A percentile compares a stretch with the other conserved stretches of the same genome.
These are phyloP conservation scores for Tolypeutes matacus DNA, from an alignment of 2,797 vertebrate genomes.

Conservation along the genomic window DNA sequence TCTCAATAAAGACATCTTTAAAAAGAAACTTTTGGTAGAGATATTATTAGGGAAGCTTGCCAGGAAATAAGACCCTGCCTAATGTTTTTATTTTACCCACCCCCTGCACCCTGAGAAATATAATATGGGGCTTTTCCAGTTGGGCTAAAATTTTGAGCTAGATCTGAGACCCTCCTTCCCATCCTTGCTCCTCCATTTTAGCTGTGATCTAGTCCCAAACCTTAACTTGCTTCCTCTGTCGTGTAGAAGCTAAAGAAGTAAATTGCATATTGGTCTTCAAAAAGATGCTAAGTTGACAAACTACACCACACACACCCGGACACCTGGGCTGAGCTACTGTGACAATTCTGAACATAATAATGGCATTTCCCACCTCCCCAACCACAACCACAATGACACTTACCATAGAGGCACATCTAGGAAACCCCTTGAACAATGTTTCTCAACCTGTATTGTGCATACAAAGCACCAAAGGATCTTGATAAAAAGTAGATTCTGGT, in stretches of 20 bases:
- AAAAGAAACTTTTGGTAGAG: neutral
- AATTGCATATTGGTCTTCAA: neutral
- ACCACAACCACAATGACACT: neutral
- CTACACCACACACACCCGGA: neutral
- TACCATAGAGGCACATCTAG: neutral
- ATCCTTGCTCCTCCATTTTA: neutral
- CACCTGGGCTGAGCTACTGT: neutral
- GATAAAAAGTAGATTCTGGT: neutral
- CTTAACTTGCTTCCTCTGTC: neutral
- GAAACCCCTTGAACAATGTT: neutral
- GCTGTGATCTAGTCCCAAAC: neutral
- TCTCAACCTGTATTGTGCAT: neutral
- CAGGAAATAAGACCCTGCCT: neutral
- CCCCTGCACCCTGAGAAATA: neutral
- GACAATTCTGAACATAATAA: neutral
- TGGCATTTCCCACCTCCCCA: neutral
- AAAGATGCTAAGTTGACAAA: neutral
- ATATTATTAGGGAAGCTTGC: neutral
- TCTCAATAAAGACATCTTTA: neutral
- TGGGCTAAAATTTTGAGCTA: neutral
- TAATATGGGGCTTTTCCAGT: neutral
- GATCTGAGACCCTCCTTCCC: neutral
- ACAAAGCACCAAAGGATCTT: neutral
- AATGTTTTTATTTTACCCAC: slow-evolving; percentile 20
- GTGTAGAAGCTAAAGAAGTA: neutral